Conservation (phyloP, 2,797 vertebrate species). For the Remorina albescens region DNA sequence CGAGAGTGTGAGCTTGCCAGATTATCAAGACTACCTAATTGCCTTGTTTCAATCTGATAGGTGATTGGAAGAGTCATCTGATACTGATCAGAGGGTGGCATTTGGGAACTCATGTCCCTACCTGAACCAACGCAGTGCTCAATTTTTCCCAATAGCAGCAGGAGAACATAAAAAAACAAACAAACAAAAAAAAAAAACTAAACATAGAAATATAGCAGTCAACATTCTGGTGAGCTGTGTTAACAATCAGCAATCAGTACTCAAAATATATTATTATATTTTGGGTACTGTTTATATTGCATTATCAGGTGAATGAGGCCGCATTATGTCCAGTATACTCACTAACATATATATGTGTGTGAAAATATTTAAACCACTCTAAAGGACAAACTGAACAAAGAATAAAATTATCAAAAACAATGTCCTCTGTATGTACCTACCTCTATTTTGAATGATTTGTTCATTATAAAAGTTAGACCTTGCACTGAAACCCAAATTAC, state of each 20-base stretch:
- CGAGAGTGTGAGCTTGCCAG: conserved; percentile 39
- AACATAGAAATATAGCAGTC: conserved; percentile 3
- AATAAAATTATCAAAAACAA: conserved; percentile 1
- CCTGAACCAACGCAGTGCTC: background rate
- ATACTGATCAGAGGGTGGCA: conserved; percentile 51
- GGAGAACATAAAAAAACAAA: background rate
- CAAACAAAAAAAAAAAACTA: background rate
- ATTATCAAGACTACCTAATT: conserved; percentile 49
- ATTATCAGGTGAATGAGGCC: conserved; percentile 15
- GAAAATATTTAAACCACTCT: background rate
- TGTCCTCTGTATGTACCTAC: background rate
- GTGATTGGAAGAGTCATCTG: conserved; percentile 33
- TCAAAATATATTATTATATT: conserved; percentile 5
- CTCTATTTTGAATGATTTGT: conserved; percentile 6
- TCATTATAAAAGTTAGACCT: conserved; percentile 15
- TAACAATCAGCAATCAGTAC: background rate
- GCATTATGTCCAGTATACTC: background rate
- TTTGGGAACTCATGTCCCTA: conserved; percentile 4
- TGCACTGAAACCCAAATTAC: conserved; percentile 29
- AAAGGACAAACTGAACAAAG: background rate
- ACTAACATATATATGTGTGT: background rate
- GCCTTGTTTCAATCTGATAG: conserved; percentile 55
- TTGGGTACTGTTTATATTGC: background rate
- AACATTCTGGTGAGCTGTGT: conserved; percentile 3
- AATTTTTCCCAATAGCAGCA: background rate